These are phyloP conservation scores for Porites australiensis DNA, from an alignment of 64 coral and sea anemone species.

Conservation along the genomic window DNA sequence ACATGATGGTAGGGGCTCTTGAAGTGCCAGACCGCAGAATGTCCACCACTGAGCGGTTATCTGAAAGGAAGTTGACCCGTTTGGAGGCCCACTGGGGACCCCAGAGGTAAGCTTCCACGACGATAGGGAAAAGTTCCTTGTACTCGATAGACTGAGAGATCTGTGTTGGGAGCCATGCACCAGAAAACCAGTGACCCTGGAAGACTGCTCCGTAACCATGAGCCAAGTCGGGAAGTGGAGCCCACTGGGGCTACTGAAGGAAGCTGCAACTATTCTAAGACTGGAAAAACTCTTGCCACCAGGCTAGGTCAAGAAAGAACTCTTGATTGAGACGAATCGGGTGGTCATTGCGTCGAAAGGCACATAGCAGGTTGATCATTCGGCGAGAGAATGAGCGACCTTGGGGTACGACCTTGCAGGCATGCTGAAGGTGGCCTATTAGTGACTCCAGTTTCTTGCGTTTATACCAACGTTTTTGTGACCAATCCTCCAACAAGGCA, in stretches of 20 bases:
- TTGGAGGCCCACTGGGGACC: slow-evolving; percentile 4
- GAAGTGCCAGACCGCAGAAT: slow-evolving; percentile 8
- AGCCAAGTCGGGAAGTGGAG: slow-evolving; percentile 11
- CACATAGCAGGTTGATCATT: slow-evolving; percentile 10
- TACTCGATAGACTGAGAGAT: slow-evolving; percentile 15
- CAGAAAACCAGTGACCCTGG: slow-evolving; percentile 2
- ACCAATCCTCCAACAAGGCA: slow-evolving; percentile 2
- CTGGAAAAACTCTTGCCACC: slow-evolving; percentile 30
- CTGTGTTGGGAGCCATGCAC: not conserved
- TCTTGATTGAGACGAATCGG: slow-evolving; percentile 40
- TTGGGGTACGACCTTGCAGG: slow-evolving; percentile 29
- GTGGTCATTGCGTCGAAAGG: slow-evolving; percentile 35
- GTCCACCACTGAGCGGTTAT: slow-evolving; percentile 9
- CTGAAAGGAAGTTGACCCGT: not conserved
- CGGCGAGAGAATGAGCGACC: slow-evolving; percentile 21
- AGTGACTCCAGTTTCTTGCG: not conserved
- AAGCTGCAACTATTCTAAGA: slow-evolving; percentile 44
- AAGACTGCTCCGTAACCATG: not conserved
- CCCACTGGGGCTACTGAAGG: slow-evolving; percentile 7
- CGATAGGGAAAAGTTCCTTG: slow-evolving; percentile 14
- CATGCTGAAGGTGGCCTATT: slow-evolving; percentile 46
- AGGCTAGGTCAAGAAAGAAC: slow-evolving; percentile 15
- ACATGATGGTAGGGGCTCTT: slow-evolving; percentile 11
- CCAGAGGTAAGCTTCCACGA: slow-evolving; percentile 29
- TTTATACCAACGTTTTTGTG: not conserved